These are phyloP conservation scores for Drosophila teissieri DNA, from an alignment of 1,140 invertebrate species.

Conservation along the genomic window DNA sequence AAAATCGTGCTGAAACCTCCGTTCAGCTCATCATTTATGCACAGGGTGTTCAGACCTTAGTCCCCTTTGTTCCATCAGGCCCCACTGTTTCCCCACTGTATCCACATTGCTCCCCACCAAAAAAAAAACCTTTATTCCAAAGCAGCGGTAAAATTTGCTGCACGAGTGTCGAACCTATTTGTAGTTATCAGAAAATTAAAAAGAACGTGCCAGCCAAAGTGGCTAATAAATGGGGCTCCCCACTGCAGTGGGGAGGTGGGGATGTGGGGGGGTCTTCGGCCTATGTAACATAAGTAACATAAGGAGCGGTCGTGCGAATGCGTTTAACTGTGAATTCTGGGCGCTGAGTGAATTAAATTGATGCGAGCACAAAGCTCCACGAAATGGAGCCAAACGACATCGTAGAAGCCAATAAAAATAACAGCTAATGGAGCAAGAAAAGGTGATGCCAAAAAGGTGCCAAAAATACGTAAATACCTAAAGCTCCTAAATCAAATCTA, in stretches of 20 bases:
- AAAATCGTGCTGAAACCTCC: constrained; percentile 51
- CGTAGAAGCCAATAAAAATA: constrained; percentile 19
- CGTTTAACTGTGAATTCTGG: constrained; percentile 66
- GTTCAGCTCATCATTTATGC: constrained; percentile 71
- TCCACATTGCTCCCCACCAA: neutral
- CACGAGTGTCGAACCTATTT: constrained; percentile 82
- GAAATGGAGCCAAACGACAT: constrained; percentile 7
- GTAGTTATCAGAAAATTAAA: constrained; percentile 83
- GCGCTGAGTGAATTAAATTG: constrained; percentile 73
- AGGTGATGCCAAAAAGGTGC: constrained; percentile 4
- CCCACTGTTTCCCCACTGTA: neutral
- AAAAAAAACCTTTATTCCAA: neutral
- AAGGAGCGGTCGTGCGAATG: constrained; percentile 69
- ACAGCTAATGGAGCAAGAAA: constrained; percentile 30
- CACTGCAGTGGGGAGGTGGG: no score
- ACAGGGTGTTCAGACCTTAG: constrained; percentile 36
- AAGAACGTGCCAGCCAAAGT: constrained; percentile 63
- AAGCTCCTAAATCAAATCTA: constrained; percentile 1
- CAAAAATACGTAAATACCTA: neutral
- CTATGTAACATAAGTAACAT: constrained; percentile 13
- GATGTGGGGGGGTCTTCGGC: constrained; percentile 9
- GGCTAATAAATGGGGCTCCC: neutral
- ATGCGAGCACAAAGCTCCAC: constrained; percentile 39
- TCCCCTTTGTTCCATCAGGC: neutral
- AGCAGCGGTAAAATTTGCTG: constrained; percentile 80